These are phyloP conservation scores for Gastrophryne carolinensis DNA, from an alignment of 2,797 vertebrate genomes.

Conservation along the genomic window DNA sequence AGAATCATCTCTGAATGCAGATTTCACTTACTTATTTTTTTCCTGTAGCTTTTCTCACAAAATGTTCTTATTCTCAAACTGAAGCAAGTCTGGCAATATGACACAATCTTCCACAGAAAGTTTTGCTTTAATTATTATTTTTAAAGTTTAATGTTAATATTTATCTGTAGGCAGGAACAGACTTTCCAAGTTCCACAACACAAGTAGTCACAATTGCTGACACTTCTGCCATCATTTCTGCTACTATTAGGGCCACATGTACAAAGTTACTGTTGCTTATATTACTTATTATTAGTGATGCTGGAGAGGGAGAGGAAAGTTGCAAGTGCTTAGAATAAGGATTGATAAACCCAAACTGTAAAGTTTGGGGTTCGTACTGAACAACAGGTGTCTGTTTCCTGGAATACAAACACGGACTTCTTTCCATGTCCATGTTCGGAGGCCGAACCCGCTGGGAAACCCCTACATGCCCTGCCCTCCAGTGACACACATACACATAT, in stretches of 20 bases:
- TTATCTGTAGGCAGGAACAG: background rate
- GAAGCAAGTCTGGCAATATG: background rate
- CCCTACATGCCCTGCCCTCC: too few relatives aligned
- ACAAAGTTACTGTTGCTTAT: background rate
- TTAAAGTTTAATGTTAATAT: background rate
- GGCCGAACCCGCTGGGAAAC: too few relatives aligned
- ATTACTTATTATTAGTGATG: background rate
- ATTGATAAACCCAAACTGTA: too few relatives aligned
- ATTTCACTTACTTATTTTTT: background rate
- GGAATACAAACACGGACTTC: background rate
- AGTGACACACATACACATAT: too few relatives aligned
- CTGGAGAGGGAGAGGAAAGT: too few relatives aligned
- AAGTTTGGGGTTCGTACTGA: too few relatives aligned
- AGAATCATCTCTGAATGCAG: slow-evolving; percentile 3
- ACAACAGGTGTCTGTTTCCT: too few relatives aligned
- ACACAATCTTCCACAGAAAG: background rate
- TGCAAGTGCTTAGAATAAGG: background rate
- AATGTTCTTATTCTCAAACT: background rate
- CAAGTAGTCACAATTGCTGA: background rate
- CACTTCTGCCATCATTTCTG: background rate
- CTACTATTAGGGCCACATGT: background rate
- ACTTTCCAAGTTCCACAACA: background rate
- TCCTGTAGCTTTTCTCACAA: background rate
- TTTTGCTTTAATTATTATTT: background rate
- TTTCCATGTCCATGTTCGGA: background rate